Conservation (phyloP, 2,113 vertebrate genomes). For the Myiopsitta monachus region DNA sequence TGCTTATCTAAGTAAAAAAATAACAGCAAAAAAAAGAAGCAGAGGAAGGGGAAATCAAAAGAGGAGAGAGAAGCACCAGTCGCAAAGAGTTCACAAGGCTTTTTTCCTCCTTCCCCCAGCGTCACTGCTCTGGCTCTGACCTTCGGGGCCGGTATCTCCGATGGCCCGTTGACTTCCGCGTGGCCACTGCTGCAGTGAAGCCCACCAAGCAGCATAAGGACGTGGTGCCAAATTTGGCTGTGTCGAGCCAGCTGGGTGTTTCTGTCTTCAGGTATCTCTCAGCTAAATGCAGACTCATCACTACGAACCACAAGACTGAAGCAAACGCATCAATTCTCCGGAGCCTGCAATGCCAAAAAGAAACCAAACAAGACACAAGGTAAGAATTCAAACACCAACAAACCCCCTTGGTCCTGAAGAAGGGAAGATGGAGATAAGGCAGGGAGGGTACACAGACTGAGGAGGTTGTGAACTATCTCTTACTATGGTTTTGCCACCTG, state of each 20-base stretch:
- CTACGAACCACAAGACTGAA: conserved; percentile 86
- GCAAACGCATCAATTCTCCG: conserved; percentile 89
- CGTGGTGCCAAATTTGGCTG: conserved; percentile 78
- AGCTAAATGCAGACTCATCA: conserved; percentile 82
- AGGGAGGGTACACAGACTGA: neutral
- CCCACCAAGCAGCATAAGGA: conserved; percentile 91
- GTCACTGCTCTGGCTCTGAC: conserved; percentile 93
- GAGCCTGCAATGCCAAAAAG: conserved; percentile 71
- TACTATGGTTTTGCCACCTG: neutral
- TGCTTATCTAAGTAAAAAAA: conserved; percentile 12
- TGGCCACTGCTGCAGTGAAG: conserved; percentile 89
- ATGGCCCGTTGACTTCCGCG: conserved; percentile 80
- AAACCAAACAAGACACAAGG: neutral
- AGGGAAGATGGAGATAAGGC: neutral
- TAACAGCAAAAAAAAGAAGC: neutral
- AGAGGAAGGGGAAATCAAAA: conserved; percentile 12
- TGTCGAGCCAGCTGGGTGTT: conserved; percentile 81
- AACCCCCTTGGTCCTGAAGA: neutral
- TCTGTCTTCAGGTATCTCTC: conserved; percentile 76
- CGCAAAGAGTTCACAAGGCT: conserved; percentile 13
- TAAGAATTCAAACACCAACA: fast-evolving
- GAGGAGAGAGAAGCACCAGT: conserved; percentile 47
- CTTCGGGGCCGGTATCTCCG: conserved; percentile 91
- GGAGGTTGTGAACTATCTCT: neutral
- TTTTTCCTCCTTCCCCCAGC: conserved; percentile 69